phyloP scores from a whole-genome alignment of 2,888 invertebrate genomes.

The Diarsia brunnea region DNA sequence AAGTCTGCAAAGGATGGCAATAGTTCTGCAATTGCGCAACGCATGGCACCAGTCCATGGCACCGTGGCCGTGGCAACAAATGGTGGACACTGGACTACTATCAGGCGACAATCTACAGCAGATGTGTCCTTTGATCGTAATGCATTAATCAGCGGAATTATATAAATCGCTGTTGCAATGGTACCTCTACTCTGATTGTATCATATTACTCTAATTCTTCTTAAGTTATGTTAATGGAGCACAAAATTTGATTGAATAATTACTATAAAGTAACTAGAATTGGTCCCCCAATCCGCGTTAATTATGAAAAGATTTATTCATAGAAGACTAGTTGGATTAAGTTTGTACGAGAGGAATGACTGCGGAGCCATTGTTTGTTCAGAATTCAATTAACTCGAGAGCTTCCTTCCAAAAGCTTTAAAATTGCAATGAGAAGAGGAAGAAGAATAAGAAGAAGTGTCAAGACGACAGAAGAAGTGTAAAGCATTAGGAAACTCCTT shows the following conservation, averaged over 20 bases:
- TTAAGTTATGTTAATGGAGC: background rate
- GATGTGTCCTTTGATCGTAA: constrained; percentile 38
- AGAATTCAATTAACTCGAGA: constrained; percentile 36
- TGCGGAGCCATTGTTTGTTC: constrained; percentile 20
- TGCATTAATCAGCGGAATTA: constrained; percentile 19
- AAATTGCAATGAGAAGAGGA: constrained; percentile 22
- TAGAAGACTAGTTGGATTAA: constrained; percentile 24
- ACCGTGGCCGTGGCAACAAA: constrained; percentile 34
- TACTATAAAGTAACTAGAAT: background rate
- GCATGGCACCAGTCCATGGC: constrained; percentile 15
- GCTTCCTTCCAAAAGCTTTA: constrained; percentile 19
- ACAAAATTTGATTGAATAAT: background rate
- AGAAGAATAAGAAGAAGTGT: constrained; percentile 28
- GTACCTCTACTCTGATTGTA: background rate
- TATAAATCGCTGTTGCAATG: constrained; percentile 13
- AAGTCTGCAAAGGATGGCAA: constrained; percentile 22
- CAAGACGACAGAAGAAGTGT: constrained; percentile 41
- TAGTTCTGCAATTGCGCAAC: constrained; percentile 32
- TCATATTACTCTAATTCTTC: background rate
- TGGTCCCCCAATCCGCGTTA: background rate
- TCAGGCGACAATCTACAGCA: constrained; percentile 51
- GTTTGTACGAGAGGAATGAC: background rate
- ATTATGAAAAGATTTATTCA: constrained; percentile 20
- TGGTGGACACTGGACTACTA: constrained; percentile 24
- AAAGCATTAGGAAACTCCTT: constrained; percentile 72